phyloP scores from a whole-genome alignment of 2,888 invertebrate species.

The Aspidapion aeneum region DNA sequence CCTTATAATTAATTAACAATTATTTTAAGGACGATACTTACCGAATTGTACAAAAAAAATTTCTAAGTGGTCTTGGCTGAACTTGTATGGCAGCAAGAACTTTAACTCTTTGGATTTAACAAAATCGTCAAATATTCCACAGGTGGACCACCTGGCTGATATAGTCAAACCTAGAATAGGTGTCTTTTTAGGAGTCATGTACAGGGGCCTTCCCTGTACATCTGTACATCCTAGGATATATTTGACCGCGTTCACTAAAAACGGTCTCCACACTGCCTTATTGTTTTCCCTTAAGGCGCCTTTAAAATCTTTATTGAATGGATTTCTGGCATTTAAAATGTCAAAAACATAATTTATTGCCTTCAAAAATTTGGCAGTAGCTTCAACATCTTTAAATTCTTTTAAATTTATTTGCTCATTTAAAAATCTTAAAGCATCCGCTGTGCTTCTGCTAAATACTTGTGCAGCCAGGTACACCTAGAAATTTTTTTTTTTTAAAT shows the following conservation, averaged over 20 bases:
- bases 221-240: constrained; percentile 15
- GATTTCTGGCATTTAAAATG: constrained; percentile 13
- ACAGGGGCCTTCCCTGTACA: constrained; percentile 6
- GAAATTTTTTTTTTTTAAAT: too few species aligned
- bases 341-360: constrained; percentile 13
- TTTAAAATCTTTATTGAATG: constrained; percentile 11
- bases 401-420: neutral
- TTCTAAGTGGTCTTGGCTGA: constrained; percentile 16
- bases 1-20: too few species aligned
- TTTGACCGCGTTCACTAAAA: neutral
- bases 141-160: constrained; percentile 6
- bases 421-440: constrained; percentile 10
- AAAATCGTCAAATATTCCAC: constrained; percentile 16
- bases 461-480: constrained; percentile 18
- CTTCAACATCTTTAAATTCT: constrained; percentile 7
- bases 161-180: constrained; percentile 15
- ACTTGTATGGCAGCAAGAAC: constrained; percentile 13
- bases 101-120: constrained; percentile 8
- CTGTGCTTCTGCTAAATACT: constrained; percentile 15
- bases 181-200: constrained; percentile 10
- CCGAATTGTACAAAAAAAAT: constrained; percentile 15
- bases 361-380: constrained; percentile 13
- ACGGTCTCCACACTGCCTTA: constrained; percentile 10
- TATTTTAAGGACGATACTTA: constrained; percentile 8
- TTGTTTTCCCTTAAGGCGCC: constrained; percentile 5